Conservation (phyloP, 1,140 invertebrate species). For the Drosophila virilis region DNA sequence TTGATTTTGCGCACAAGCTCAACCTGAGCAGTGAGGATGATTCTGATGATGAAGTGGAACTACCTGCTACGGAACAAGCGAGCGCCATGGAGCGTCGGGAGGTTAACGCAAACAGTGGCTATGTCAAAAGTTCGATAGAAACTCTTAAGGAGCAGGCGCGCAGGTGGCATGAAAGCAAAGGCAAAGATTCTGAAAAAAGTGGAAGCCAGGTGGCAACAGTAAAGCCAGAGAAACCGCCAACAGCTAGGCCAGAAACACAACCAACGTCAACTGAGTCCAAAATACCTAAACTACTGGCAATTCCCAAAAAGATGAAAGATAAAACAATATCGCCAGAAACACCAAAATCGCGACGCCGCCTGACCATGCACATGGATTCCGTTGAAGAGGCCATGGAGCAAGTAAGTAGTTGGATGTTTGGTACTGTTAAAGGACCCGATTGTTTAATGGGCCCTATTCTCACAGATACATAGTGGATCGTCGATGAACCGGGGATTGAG, state of each 20-base stretch:
- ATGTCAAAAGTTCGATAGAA: not conserved
- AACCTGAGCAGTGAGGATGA: conserved; percentile 17
- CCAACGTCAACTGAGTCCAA: not conserved
- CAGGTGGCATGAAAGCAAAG: not conserved
- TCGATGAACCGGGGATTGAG: not conserved
- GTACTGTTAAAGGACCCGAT: not conserved
- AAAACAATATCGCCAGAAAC: not conserved
- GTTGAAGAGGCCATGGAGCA: not conserved
- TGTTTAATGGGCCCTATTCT: not conserved
- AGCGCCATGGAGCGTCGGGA: no score
- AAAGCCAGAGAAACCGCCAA: not conserved
- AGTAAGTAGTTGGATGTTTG: conserved; percentile 13
- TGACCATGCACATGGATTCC: not conserved
- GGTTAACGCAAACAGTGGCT: not conserved
- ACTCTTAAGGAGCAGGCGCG: not conserved
- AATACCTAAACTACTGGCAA: not conserved
- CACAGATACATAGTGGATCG: not conserved
- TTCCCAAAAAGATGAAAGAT: not conserved
- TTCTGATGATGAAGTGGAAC: not conserved
- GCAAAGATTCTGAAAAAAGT: not conserved
- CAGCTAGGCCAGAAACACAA: not conserved
- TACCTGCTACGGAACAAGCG: not conserved
- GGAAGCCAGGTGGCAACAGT: not conserved
- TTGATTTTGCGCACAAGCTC: not conserved
- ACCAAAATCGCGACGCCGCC: not conserved